Evolutionary conservation across 53 echinoderm and acorn worm genomes (phyloP), one percentile per base, ranked within the genome.

Genomic region (Hippasteria phrygiana): DNA sequence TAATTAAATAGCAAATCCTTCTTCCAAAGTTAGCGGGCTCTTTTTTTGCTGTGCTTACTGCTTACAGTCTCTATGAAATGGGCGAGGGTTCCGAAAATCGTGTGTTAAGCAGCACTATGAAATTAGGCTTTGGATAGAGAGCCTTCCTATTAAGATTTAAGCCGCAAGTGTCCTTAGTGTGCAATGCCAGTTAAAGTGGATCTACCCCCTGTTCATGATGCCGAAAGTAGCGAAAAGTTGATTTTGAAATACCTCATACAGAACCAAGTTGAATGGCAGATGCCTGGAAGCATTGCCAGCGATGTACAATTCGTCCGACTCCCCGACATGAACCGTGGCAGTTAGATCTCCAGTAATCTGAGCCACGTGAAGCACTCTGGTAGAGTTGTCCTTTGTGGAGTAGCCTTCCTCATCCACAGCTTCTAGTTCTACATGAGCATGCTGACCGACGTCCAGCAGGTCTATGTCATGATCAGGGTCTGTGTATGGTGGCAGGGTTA

Each of bases 391-490:
- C 1, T 45, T 47, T 12, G 86, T 79, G 17, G 93, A 90, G 29
- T 56, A 69, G 48, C 91, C 90, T 11, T 91, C 78, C 17, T 62
- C 40, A 62, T 94, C 94, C 1, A 94, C 92, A 36, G 96, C 94
- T 75, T 96, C 94, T 12, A 96, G 46, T 45, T 94, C 94, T 10
- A 91, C 74, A 45, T 96, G 96, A 22, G 96, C 93, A 51, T 89
- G 91, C 37, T 91, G 88, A 35, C 96, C 96, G 5, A 96, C 72
- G 83, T 96, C 96, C 54, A 96, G 62, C 35, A 96, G 80, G 76
- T 96, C 96, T 0, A 96, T 47, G 71, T 91, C 76, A 79, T 94
- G 94, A 50, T 96, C 93, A 27, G 91, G 93, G 22, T 92, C 89
- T 54, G 31, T 36, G 13, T 36, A 1, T 4, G 90, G 94, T 56